A percentile compares a stretch with the other conserved stretches of the same genome.
Evolutionary conservation across 2,888 invertebrate genomes (phyloP).

Genomic region (Athetis lepigone): DNA sequence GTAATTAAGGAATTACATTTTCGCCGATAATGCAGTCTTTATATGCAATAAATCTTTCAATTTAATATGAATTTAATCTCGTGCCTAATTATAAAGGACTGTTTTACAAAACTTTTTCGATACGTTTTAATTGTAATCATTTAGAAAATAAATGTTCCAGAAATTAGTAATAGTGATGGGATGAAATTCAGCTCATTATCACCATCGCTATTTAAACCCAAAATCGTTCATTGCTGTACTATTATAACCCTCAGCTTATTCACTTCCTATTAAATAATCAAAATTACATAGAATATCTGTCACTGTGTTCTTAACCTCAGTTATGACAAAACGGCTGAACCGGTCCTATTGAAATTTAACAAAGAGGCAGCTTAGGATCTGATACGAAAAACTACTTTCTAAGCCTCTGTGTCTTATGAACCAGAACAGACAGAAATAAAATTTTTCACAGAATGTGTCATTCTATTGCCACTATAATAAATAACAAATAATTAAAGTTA

Average conservation of each 20-base stretch:
- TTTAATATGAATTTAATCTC: constrained; percentile 37
- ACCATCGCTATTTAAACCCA: no score
- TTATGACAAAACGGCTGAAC: background rate
- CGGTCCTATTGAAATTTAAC: background rate
- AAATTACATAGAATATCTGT: background rate
- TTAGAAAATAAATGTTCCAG: constrained; percentile 12
- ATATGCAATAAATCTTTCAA: constrained; percentile 24
- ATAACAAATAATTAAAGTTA: no score
- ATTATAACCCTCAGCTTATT: background rate
- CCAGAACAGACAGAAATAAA: no score
- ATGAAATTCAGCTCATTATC: background rate
- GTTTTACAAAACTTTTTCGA: constrained; percentile 49
- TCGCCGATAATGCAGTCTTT: constrained; percentile 8
- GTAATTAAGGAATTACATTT: background rate
- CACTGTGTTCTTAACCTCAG: background rate
- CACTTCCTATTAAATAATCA: background rate
- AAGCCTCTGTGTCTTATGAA: no score
- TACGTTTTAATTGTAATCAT: constrained; percentile 19
- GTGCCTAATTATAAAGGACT: constrained; percentile 60
- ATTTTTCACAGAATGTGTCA: no score
- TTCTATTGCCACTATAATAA: no score
- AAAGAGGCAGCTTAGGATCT: background rate
- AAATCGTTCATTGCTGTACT: no score
- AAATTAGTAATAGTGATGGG: background rate
- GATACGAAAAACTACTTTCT: background rate